These are phyloP conservation scores for Telmatherina bonti DNA, from an alignment of 2,797 vertebrate genomes.

Conservation along the genomic window DNA sequence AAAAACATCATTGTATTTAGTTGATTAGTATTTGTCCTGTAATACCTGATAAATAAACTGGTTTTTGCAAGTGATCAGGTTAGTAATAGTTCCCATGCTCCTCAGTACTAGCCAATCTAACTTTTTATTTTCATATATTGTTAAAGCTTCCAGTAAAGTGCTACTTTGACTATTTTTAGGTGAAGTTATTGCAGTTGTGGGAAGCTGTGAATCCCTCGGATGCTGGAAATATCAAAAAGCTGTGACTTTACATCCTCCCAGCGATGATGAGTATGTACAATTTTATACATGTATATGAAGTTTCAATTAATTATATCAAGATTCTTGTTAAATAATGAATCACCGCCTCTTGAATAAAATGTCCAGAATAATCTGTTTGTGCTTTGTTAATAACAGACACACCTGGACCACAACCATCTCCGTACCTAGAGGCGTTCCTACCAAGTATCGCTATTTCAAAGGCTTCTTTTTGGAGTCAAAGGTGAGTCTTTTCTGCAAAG, in stretches of 20 bases:
- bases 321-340: neutral
- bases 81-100: neutral
- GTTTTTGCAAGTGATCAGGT: neutral
- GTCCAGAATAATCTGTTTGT: neutral
- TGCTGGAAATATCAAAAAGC: constrained; percentile 90
- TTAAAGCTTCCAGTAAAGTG: neutral
- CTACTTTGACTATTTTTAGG: constrained; percentile 75
- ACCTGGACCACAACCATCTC: constrained; percentile 86
- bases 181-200: constrained; percentile 93
- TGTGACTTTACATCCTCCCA: constrained; percentile 80
- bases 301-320: neutral
- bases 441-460: constrained; percentile 93
- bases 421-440: constrained; percentile 82
- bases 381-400: constrained; percentile 66
- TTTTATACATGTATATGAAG: neutral
- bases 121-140: neutral
- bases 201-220: constrained; percentile 90
- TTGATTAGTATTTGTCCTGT: neutral
- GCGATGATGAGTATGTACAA: constrained; percentile 71
- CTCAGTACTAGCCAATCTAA: neutral
- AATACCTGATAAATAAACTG: neutral
- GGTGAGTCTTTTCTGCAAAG: constrained; percentile 78
- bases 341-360: neutral
- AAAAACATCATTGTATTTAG: neutral
- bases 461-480: constrained; percentile 92